Conservation (phyloP, 2,113 vertebrate genomes). For the Sciurus niger region DNA sequence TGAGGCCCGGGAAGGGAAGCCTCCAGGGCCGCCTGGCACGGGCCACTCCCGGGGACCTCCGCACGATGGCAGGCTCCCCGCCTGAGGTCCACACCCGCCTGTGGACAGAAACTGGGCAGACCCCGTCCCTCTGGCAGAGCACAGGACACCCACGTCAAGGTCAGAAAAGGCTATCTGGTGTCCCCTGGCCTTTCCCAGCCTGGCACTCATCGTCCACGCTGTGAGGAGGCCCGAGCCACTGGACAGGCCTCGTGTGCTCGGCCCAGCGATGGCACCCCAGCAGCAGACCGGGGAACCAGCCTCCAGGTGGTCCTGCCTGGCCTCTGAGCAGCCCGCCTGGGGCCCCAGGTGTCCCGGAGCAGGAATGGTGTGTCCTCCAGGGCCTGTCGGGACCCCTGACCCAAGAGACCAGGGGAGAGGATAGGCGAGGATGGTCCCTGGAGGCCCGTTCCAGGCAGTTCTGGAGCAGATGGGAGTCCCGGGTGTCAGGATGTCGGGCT, state of each 20-base stretch:
- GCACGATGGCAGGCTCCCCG: rapidly evolving
- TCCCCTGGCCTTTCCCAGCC: neutral
- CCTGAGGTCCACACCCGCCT: neutral
- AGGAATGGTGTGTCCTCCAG: neutral
- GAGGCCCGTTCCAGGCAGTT: neutral
- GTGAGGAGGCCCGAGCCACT: neutral
- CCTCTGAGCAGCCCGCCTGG: neutral
- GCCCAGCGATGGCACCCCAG: neutral
- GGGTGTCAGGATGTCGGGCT: rapidly evolving
- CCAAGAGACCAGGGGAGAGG: no score
- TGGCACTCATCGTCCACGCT: neutral
- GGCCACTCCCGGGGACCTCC: rapidly evolving
- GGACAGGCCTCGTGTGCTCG: no score
- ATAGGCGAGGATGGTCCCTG: rapidly evolving
- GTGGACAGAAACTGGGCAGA: neutral
- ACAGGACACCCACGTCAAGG: neutral
- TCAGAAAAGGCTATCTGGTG: neutral
- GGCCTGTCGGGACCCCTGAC: no score
- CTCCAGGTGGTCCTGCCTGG: neutral
- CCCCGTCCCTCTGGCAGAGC: rapidly evolving
- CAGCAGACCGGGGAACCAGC: rapidly evolving
- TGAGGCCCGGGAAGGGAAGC: rapidly evolving
- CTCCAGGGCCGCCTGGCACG: neutral
- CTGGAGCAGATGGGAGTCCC: neutral
- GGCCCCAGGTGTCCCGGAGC: rapidly evolving